These are phyloP conservation scores for Cynocephalus volans DNA, from an alignment of 2,113 vertebrate genomes.

Conservation along the genomic window DNA sequence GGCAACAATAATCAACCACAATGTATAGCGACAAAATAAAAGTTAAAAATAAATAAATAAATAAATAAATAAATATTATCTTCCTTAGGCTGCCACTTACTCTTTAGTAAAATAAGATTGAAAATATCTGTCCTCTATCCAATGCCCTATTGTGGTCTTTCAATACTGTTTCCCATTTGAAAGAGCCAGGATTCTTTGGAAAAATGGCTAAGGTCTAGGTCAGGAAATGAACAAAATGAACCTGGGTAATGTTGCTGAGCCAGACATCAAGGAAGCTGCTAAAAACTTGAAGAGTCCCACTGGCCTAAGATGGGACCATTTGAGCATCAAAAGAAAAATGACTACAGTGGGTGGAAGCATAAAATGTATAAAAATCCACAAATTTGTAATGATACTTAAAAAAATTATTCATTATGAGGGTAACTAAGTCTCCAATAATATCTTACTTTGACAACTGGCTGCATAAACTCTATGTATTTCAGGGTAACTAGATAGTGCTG, in stretches of 20 bases:
- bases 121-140: neutral
- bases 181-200: conserved; percentile 34
- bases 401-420: neutral
- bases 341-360: neutral
- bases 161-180: neutral
- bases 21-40: too few relatives aligned
- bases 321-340: conserved; percentile 35
- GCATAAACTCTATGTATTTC: neutral
- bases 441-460: neutral
- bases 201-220: neutral
- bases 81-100: conserved; percentile 30
- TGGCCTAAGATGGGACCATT: neutral
- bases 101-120: conserved; percentile 16
- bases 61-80: neutral
- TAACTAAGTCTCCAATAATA: neutral
- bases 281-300: neutral
- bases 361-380: neutral
- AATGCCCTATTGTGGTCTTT: neutral
- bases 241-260: neutral
- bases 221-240: neutral
- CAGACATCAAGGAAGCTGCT: neutral
- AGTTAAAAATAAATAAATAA: too few relatives aligned
- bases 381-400: neutral
- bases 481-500: neutral
- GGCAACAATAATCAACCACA: too few relatives aligned